Evolutionary conservation across 2,113 vertebrate species (phyloP), one percentile per base, ranked within the genome.

Genomic region (Corythaeola cristata): DNA sequence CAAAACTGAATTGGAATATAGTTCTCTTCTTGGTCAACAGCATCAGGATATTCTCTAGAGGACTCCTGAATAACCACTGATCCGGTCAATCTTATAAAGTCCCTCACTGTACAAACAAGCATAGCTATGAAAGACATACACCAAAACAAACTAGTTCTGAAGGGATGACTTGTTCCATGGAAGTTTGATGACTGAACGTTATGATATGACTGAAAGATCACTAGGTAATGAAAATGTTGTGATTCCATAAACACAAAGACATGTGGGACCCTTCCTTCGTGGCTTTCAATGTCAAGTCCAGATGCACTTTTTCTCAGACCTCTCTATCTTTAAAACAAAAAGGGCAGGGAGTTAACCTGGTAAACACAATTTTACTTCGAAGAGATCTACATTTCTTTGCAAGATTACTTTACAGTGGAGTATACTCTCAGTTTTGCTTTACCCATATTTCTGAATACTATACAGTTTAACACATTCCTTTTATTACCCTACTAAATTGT

Each of bases 401-500:
- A 87, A 69, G 87, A 93, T 84, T 89, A 50, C 15, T 78, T 92
- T 95, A 85, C 30, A 85, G 52, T 63, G 63, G 58, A 73, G 49
- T 64, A 80, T 84, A 90, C 6, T 77, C 32, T 47, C 28, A 92
- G 3, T 85, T 96, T 86, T 27, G 19, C 71, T 96, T 96, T 81
- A 87, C 26, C 35, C 39, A 45, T 94, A 93, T 90, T 97, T 97
- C 94, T 97, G 89, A 97, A 94, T 96, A 85, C 81, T 94, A 64
- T 91, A 83, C 37, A 90, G 59, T 89, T 94, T 90, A 97, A 91
- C 66, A 56, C 45, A 69, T 89, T 88, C 66, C 68, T 89, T 90
- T 95, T 96, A 96, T 97, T 97, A 94, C 67, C 88, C 35, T 83
- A 88, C 86, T 95, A 97, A 96, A 96, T 93, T 96, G 50, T 94